Percentiles rank a stretch among this genome's conserved stretches.
These are phyloP conservation scores for Doris montereyensis DNA, from an alignment of 2,888 invertebrate genomes.

Conservation along the genomic window DNA sequence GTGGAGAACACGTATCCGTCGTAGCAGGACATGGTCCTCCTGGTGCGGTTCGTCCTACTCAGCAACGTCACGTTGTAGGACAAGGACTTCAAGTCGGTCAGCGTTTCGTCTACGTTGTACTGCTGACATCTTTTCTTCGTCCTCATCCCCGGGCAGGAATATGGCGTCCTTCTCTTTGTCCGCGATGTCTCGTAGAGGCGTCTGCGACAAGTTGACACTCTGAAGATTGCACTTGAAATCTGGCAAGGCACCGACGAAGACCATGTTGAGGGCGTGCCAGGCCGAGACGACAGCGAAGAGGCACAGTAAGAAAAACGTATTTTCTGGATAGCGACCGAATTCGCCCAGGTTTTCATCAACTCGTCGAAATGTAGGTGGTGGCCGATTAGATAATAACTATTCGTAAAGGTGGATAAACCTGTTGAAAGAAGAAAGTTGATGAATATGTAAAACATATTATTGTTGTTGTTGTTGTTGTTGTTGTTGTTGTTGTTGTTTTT, in stretches of 20 bases:
- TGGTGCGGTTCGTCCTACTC: background rate
- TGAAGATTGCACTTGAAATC: slow-evolving; percentile 83
- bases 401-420: too few relatives aligned
- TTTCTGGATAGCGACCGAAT: slow-evolving; percentile 90
- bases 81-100: background rate
- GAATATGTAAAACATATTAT: too few relatives aligned
- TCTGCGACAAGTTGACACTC: slow-evolving; percentile 27
- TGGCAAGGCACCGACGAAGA: slow-evolving; percentile 91
- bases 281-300: slow-evolving; percentile 92
- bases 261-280: slow-evolving; percentile 92
- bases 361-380: slow-evolving; percentile 63
- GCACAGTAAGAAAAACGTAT: slow-evolving; percentile 88
- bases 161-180: slow-evolving; percentile 17
- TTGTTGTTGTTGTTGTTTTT: background rate
- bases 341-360: slow-evolving; percentile 84
- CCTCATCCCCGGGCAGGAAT: slow-evolving; percentile 25
- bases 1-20: slow-evolving; percentile 36
- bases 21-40: slow-evolving; percentile 2
- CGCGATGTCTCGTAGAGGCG: slow-evolving; percentile 10
- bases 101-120: slow-evolving; percentile 8
- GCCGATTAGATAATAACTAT: too few relatives aligned
- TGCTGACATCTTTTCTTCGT: background rate
- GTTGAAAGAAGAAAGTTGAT: too few relatives aligned
- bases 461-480: background rate
- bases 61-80: background rate